Evolutionary conservation across 2,797 vertebrate species (phyloP).

Genomic region (Xerus rutilus): DNA sequence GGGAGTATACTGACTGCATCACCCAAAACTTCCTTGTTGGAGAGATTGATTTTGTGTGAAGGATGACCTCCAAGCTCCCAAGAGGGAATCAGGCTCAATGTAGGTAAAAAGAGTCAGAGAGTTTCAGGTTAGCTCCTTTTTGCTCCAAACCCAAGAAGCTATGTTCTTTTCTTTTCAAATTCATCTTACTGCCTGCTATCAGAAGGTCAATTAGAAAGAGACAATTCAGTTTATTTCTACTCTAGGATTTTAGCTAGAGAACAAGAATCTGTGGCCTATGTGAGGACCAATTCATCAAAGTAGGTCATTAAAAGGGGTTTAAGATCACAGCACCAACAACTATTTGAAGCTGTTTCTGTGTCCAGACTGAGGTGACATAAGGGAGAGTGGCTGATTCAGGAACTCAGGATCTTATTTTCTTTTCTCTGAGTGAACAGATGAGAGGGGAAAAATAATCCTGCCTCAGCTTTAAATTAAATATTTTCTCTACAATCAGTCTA

Average conservation of each 20-base stretch:
- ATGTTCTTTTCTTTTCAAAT: neutral
- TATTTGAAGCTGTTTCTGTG: neutral
- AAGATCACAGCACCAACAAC: neutral
- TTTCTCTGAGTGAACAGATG: neutral
- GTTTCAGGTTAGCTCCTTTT: neutral
- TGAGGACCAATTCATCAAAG: neutral
- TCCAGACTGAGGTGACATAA: neutral
- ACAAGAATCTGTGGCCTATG: neutral
- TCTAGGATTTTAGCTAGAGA: neutral
- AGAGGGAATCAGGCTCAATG: neutral
- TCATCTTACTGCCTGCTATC: neutral
- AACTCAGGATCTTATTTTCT: neutral
- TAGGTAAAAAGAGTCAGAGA: neutral
- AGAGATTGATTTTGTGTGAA: neutral
- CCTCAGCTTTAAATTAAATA: neutral
- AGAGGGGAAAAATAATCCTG: neutral
- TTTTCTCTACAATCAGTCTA: neutral
- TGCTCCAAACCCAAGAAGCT: neutral
- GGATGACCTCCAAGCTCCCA: neutral
- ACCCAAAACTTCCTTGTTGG: neutral
- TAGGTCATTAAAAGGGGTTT: neutral
- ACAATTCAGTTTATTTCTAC: neutral
- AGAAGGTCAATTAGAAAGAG: neutral
- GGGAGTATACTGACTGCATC: neutral
- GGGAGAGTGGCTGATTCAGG: neutral